A percentile compares a stretch with the other conserved stretches of the same genome.
phyloP scores from a whole-genome alignment of 2,888 invertebrate genomes.

The Pristionchus mayeri region DNA sequence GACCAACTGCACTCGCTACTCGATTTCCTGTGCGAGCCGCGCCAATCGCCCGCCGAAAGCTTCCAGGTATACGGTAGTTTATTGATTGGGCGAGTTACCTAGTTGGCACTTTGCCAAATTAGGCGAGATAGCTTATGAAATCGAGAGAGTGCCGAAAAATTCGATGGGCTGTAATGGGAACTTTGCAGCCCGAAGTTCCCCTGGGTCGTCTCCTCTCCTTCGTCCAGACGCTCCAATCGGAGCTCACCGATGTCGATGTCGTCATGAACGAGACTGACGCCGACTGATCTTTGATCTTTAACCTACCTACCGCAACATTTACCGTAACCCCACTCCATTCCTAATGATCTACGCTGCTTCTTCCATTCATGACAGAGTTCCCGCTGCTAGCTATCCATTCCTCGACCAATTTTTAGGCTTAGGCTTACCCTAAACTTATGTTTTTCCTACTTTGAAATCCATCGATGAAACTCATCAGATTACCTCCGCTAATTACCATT shows the following conservation, averaged over 20 bases:
- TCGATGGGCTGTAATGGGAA: background rate
- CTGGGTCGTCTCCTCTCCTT: conserved; percentile 37
- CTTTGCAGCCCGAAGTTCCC: conserved; percentile 28
- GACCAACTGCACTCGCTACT: conserved; percentile 45
- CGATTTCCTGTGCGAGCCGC: conserved; percentile 32
- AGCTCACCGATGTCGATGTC: conserved; percentile 14
- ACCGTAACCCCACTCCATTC: background rate
- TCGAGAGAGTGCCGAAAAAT: background rate
- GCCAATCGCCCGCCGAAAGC: background rate
- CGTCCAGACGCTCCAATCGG: conserved; percentile 26
- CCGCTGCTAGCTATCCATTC: background rate
- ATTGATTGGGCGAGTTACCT: background rate
- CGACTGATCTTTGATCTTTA: background rate
- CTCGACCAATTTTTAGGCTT: background rate
- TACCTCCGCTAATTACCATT: background rate
- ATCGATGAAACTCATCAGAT: conserved; percentile 26
- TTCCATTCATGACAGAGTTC: conserved; percentile 30
- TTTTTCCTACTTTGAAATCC: background rate
- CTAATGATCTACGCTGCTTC: conserved; percentile 34
- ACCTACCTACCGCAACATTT: background rate
- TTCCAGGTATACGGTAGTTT: conserved; percentile 36
- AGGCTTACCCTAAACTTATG: background rate
- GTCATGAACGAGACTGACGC: conserved; percentile 32
- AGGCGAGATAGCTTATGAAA: background rate
- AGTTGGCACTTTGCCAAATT: background rate